Evolutionary conservation across 2,888 invertebrate genomes (phyloP), one percentile per base, ranked within the genome.

Genomic region (Alitta virens): DNA sequence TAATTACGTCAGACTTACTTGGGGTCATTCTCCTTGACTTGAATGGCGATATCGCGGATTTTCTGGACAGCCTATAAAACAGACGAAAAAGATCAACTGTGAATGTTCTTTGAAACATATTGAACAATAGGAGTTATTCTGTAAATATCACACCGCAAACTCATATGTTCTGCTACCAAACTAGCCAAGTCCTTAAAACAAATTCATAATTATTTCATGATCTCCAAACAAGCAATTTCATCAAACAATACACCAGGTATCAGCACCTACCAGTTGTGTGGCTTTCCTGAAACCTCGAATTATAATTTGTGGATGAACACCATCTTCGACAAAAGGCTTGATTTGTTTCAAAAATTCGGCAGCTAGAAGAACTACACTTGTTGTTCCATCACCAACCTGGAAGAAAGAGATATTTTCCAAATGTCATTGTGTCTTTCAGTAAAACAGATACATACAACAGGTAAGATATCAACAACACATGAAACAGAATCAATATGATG

Each of bases 311-410:
- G 99, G 94, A 82, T 99, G 98, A 42, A 91, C 90, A 16, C 96
- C 96, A 83, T 99, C 99, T 79, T 99, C 99, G 33, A 99, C 88
- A 76, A 91, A 97, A 0, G 92, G 90, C 82, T 98, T 98, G 70
- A 94, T 86, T 78, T 95, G 91, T 83, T 95, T 96, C 71, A 99
- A 84, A 69, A 97, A 90, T 83, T 99, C 98, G 16, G 95, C 95
- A 38, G 98, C 94, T 56, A 99, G 83, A 63, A 99, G 85, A 1
- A 98, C 97, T 27, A 99, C 99, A 60, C 92, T 94, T 0, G 99
- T 99, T 12, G 99, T 99, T 7, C 99, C 99, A 84, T 99, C 99
- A 2, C 99, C 99, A 59, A 99, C 92, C 92, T 94, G 60, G 21
- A 56, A 54, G 23, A 52, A 14, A 52, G 52, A 16, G 16, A 50